These are phyloP conservation scores for Zele albiditarsus DNA, from an alignment of 2,888 invertebrate genomes.

Conservation along the genomic window DNA sequence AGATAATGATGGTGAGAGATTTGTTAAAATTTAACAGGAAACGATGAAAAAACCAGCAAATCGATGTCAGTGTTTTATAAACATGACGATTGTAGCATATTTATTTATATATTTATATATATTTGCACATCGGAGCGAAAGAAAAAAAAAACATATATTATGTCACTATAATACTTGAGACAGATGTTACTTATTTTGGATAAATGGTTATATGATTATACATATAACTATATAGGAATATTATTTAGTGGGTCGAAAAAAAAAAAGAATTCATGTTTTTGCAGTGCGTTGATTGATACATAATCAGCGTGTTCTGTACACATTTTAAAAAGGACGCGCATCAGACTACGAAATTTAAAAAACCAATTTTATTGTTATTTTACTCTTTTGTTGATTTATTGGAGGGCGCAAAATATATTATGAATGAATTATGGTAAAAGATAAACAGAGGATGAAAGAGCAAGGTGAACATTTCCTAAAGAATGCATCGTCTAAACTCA, in stretches of 20 bases:
- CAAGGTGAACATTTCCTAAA: neutral
- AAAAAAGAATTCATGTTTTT: constrained; percentile 17
- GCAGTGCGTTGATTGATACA: neutral
- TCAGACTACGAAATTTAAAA: neutral
- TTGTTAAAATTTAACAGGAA: constrained; percentile 73
- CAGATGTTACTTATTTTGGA: constrained; percentile 57
- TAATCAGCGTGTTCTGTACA: neutral
- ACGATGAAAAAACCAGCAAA: constrained; percentile 31
- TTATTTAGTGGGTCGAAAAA: constrained; percentile 57
- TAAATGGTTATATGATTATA: constrained; percentile 51
- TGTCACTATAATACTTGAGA: constrained; percentile 65
- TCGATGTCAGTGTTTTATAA: constrained; percentile 72
- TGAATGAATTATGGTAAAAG: neutral
- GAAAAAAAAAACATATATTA: constrained; percentile 51
- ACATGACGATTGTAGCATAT: constrained; percentile 71
- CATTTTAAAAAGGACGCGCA: neutral
- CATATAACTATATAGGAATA: constrained; percentile 56
- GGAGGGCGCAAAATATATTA: neutral
- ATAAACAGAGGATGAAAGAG: neutral
- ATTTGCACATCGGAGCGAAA: constrained; percentile 65
- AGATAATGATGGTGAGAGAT: constrained; percentile 55
- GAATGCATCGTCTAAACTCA: neutral
- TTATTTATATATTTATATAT: constrained; percentile 67
- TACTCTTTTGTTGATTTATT: constrained; percentile 10
- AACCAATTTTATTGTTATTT: constrained; percentile 20